Percentiles rank a stretch among this genome's conserved stretches.
phyloP scores from a whole-genome alignment of 2,888 invertebrate genomes.

The Alviniconcha strummeri region DNA sequence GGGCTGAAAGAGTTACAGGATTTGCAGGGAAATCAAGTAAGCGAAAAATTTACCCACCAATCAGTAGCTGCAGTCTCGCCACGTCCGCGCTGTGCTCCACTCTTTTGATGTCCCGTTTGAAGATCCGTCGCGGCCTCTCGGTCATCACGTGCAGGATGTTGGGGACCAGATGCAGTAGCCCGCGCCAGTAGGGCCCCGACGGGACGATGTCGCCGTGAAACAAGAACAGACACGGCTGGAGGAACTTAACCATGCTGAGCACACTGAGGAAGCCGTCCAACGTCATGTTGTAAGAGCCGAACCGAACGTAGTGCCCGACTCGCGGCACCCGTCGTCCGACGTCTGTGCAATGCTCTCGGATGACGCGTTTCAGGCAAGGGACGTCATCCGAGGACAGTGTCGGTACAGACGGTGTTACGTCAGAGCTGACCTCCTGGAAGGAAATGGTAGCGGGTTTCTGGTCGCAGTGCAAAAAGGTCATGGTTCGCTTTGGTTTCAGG shows the following conservation, averaged over 20 bases:
- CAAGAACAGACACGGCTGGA: conserved; percentile 58
- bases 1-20: too few species aligned
- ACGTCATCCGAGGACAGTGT: conserved; percentile 35
- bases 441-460: not conserved
- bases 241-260: conserved; percentile 48
- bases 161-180: conserved; percentile 51
- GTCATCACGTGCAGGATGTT: conserved; percentile 54
- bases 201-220: conserved; percentile 56
- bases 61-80: conserved; percentile 48
- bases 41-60: conserved; percentile 41
- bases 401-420: not conserved
- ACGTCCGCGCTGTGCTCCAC: conserved; percentile 61
- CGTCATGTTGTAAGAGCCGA: conserved; percentile 46
- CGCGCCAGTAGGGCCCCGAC: conserved; percentile 53
- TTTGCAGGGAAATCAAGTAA: too few species aligned
- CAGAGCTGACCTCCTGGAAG: not conserved
- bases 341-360: conserved; percentile 31
- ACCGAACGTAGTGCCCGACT: conserved; percentile 60
- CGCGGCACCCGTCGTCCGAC: conserved; percentile 44
- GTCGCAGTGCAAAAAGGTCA: not conserved
- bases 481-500: not conserved
- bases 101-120: conserved; percentile 46
- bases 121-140: conserved; percentile 49
- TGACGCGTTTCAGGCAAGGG: conserved; percentile 27
- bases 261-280: conserved; percentile 55